These are phyloP conservation scores for Ursus arctos DNA, from an alignment of 2,113 vertebrate species.

Conservation along the genomic window DNA sequence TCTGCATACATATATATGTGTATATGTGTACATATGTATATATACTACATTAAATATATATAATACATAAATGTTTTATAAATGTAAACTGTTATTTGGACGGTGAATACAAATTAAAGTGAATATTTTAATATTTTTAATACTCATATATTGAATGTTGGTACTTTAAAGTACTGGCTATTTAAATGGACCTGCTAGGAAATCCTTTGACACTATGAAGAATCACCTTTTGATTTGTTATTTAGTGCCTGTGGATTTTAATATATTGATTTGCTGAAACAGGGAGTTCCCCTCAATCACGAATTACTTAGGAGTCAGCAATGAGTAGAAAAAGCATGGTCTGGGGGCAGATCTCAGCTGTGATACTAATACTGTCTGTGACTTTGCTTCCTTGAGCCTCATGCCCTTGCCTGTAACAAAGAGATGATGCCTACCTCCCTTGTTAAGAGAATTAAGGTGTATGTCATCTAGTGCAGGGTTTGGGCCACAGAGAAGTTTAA, in stretches of 20 bases:
- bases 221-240: neutral
- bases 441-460: neutral
- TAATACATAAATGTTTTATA: neutral
- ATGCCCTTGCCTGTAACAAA: neutral
- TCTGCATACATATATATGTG: neutral
- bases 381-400: neutral
- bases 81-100: neutral
- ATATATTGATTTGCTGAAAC: neutral
- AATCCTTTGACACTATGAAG: neutral
- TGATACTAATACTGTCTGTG: neutral
- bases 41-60: neutral
- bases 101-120: neutral
- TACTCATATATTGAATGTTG: neutral
- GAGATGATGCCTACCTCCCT: neutral
- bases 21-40: neutral
- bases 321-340: neutral
- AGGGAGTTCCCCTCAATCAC: neutral
- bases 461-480: neutral
- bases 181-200: neutral
- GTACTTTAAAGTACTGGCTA: neutral
- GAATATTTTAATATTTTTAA: constrained; percentile 12
- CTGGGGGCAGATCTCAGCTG: neutral
- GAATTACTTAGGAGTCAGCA: neutral
- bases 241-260: neutral
- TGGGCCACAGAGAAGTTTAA: neutral